Conservation (phyloP, 2,113 vertebrate genomes). For the Halcyon malimbica region DNA sequence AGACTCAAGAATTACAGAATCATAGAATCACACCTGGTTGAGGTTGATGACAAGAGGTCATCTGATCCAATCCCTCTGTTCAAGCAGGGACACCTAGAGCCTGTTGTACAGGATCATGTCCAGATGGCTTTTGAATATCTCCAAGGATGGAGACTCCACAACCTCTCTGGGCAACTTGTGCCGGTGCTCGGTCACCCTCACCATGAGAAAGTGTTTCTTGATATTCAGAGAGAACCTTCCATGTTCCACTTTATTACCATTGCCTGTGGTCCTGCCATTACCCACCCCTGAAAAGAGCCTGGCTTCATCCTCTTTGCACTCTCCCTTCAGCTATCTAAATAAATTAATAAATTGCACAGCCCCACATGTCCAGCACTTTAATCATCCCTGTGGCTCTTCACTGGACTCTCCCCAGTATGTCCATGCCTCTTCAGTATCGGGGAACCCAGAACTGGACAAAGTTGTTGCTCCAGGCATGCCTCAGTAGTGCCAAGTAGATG, state of each 20-base stretch:
- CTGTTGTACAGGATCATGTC: background rate
- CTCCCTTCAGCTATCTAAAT: background rate
- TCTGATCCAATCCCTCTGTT: background rate
- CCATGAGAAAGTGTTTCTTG: background rate
- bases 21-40: background rate
- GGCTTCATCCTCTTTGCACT: fast-evolving
- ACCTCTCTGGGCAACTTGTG: background rate
- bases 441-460: fast-evolving
- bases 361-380: background rate
- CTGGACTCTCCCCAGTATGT: fast-evolving
- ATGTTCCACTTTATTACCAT: background rate
- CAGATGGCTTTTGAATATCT: background rate
- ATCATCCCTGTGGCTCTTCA: fast-evolving
- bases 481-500: fast-evolving
- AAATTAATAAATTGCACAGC: fast-evolving
- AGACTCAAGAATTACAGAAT: background rate
- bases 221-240: background rate
- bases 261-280: background rate
- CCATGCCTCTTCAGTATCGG: fast-evolving
- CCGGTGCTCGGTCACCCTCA: background rate
- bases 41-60: background rate
- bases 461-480: fast-evolving
- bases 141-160: background rate
- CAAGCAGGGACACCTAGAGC: background rate
- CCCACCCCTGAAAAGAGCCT: no score